phyloP scores from a whole-genome alignment of 2,888 invertebrate genomes.

The Amblyjoppa proteus region DNA sequence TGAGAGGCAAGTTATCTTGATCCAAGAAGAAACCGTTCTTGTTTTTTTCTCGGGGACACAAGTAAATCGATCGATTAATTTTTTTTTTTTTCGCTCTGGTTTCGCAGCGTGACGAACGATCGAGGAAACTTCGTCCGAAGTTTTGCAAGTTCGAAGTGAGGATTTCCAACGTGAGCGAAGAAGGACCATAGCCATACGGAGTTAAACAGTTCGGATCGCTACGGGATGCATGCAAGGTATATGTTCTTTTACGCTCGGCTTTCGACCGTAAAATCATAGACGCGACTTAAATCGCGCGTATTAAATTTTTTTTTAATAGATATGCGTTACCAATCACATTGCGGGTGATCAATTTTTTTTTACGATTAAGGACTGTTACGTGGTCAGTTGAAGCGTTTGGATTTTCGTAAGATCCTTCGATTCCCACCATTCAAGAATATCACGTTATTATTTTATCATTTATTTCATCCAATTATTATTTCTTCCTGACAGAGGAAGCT shows the following conservation, averaged over 20 bases:
- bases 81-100: slow-evolving; percentile 26
- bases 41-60: neutral
- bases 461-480: neutral
- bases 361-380: slow-evolving; percentile 30
- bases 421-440: slow-evolving; percentile 40
- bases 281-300: slow-evolving; percentile 9
- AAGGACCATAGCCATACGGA: slow-evolving; percentile 75
- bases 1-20: slow-evolving; percentile 41
- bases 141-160: slow-evolving; percentile 23
- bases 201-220: slow-evolving; percentile 79
- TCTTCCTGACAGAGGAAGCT: neutral
- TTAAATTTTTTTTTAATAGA: neutral
- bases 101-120: slow-evolving; percentile 33
- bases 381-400: slow-evolving; percentile 40
- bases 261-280: slow-evolving; percentile 61
- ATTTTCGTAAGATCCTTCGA: slow-evolving; percentile 14
- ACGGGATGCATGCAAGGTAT: slow-evolving; percentile 79
- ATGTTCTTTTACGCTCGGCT: slow-evolving; percentile 79
- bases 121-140: slow-evolving; percentile 43
- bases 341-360: slow-evolving; percentile 6
- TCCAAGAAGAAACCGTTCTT: slow-evolving; percentile 39
- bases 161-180: slow-evolving; percentile 62
- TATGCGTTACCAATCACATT: slow-evolving; percentile 2
- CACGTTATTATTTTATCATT: neutral
- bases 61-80: slow-evolving; percentile 8